Base-by-base conservation (phyloP, 1,140 invertebrate genomes). In the Euglossa dilemma region DNA sequence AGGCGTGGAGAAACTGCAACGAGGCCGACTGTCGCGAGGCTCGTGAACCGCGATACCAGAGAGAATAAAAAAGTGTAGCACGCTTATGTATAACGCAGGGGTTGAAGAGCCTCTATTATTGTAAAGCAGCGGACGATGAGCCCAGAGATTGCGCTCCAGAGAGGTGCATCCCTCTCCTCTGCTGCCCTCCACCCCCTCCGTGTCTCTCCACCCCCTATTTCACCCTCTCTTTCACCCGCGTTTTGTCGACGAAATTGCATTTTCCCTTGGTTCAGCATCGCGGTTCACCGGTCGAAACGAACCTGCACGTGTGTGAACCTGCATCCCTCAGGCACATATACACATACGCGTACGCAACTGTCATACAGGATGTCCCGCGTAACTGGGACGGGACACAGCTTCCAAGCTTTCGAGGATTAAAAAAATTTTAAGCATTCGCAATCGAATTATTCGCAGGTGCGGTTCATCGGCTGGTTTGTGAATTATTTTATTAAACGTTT, bases 171-270 rank as follows among this genome's bases (percentile, higher is more conserved):
- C 59, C 71, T 78, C 73, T 45, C 45, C 59, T 43, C 6, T 28
- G 11, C 9, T 67, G 20, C 47, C 25, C 63, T 59, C 45, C 11
- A 63, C 80, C 9, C n/a, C 18, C 67, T 59, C 25, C 7, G 61
- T 36, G 23, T 85, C 93, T 8, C 91, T 91, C 16, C 94, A 92
- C 92, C 0, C 89, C 88, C 7, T 90, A 92, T 76, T 93, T 91
- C 14, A 91, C 57, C 90, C 72, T 63, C 67, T 67, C 72, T 72
- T 71, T 75, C 67, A 8, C 59, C 74, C 80, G 54, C 76, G 89
- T 92, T 50, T 94, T 93, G 8, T 91, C 92, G 52, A 93, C 92
- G 14, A 94, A 93, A 88, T 88, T 88, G 84, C 69, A 87, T 85
- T 88, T 88, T 80, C 83, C 59, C 70, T 63, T n/a, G 79, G 69